A percentile compares a stretch with the other conserved stretches of the same genome.
Conservation (phyloP, 2,797 vertebrate species). For the Aselliscus stoliczkanus region DNA sequence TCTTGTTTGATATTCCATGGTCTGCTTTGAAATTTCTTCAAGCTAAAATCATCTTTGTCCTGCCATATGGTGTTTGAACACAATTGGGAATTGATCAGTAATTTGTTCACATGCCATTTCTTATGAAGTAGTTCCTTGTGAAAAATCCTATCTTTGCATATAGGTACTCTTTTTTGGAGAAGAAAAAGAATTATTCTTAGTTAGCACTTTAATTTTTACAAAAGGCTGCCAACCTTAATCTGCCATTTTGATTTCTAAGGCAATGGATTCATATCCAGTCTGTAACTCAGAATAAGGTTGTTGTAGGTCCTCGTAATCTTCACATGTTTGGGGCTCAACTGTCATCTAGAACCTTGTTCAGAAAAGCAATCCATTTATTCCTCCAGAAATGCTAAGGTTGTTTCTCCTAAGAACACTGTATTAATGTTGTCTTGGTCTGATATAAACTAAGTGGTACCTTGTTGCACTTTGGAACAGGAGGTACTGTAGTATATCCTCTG, state of each 20-base stretch:
- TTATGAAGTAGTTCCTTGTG: neutral
- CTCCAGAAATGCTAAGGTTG: neutral
- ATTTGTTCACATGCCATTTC: neutral
- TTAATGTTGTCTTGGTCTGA: neutral
- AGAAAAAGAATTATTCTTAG: neutral
- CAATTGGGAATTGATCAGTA: neutral
- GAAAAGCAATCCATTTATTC: neutral
- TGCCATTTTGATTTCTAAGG: neutral
- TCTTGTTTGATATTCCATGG: neutral
- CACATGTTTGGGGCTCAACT: neutral
- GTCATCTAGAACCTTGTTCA: neutral
- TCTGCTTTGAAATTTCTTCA: slow-evolving; percentile 30
- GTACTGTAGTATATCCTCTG: neutral
- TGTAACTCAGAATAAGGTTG: neutral
- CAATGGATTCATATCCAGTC: neutral
- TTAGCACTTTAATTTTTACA: neutral
- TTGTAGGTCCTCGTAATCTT: neutral
- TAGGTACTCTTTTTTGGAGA: neutral
- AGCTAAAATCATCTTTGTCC: neutral
- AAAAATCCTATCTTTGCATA: neutral
- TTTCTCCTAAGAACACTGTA: neutral
- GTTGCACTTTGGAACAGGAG: neutral
- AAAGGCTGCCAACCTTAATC: neutral
- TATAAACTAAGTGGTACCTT: neutral
- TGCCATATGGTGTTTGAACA: neutral